Conservation (phyloP, 2,113 vertebrate genomes). For the Odocoileus hemionus region DNA sequence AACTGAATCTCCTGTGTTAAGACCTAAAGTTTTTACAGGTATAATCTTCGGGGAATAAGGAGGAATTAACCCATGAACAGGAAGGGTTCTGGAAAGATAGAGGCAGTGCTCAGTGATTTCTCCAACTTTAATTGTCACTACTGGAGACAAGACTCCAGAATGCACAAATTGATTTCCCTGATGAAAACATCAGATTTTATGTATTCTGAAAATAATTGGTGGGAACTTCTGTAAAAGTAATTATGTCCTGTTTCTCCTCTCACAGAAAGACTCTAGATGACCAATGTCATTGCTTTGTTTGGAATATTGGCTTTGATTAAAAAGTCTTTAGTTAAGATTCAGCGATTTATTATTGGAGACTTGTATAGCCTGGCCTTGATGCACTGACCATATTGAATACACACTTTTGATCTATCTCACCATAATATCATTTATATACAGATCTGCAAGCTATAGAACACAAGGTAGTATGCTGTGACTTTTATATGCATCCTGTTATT, state of each 20-base stretch:
- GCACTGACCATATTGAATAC: not conserved
- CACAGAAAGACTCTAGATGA: not conserved
- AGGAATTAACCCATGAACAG: not conserved
- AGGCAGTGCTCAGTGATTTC: not conserved
- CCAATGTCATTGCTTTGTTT: not conserved
- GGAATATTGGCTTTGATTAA: not conserved
- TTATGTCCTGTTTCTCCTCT: not conserved
- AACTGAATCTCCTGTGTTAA: conserved; percentile 15
- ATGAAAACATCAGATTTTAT: conserved; percentile 24
- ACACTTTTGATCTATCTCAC: not conserved
- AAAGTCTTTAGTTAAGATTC: not conserved
- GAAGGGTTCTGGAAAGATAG: not conserved
- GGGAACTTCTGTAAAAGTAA: conserved; percentile 23
- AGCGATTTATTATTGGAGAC: not conserved
- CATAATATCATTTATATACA: not conserved
- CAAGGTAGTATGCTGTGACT: not conserved
- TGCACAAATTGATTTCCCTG: not conserved
- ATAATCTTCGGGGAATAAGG: not conserved
- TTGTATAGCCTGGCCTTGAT: not conserved
- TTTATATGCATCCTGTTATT: not conserved
- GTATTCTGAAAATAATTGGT: conserved; percentile 42
- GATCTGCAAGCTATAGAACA: not conserved
- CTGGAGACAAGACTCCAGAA: not conserved
- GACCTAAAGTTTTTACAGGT: conserved; percentile 34
- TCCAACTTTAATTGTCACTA: conserved; percentile 12